Evolutionary conservation across 2,888 invertebrate genomes (phyloP).

Genomic region (Hydraecia micacea): DNA sequence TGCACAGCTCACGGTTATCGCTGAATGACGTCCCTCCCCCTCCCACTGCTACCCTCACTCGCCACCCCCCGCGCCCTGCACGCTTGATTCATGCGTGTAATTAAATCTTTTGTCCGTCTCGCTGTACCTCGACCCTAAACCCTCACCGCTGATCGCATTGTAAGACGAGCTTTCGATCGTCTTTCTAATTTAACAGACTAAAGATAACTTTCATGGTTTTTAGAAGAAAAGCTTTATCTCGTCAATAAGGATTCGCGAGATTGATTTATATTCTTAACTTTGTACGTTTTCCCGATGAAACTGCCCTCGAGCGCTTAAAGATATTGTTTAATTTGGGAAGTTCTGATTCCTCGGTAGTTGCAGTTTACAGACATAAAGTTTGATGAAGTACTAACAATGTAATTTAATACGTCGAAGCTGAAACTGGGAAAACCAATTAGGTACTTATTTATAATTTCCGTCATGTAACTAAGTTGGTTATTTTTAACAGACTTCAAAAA

Average conservation of each 20-base stretch:
- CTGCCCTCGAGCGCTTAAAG: slow-evolving; percentile 34
- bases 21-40: slow-evolving; percentile 72
- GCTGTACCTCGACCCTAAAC: slow-evolving; percentile 77
- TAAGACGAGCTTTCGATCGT: slow-evolving; percentile 79
- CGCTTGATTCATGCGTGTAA: slow-evolving; percentile 90
- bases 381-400: slow-evolving; percentile 27
- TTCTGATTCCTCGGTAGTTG: slow-evolving; percentile 37
- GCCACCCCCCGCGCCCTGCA: slow-evolving; percentile 71
- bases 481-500: background rate
- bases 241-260: slow-evolving; percentile 80
- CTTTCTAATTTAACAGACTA: slow-evolving; percentile 81
- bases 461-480: background rate
- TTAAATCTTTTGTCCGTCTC: slow-evolving; percentile 89
- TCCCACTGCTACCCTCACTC: slow-evolving; percentile 65
- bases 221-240: slow-evolving; percentile 75
- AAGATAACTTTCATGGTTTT: slow-evolving; percentile 69
- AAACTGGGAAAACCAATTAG: background rate
- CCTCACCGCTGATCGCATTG: slow-evolving; percentile 79
- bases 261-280: slow-evolving; percentile 75
- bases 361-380: slow-evolving; percentile 33
- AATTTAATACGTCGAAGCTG: slow-evolving; percentile 5
- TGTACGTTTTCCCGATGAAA: slow-evolving; percentile 31
- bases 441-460: background rate
- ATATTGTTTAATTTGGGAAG: slow-evolving; percentile 43
- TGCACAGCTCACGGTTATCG: slow-evolving; percentile 81